phyloP scores from a whole-genome alignment of 2,888 invertebrate genomes.

The Bedellia somnulentella region DNA sequence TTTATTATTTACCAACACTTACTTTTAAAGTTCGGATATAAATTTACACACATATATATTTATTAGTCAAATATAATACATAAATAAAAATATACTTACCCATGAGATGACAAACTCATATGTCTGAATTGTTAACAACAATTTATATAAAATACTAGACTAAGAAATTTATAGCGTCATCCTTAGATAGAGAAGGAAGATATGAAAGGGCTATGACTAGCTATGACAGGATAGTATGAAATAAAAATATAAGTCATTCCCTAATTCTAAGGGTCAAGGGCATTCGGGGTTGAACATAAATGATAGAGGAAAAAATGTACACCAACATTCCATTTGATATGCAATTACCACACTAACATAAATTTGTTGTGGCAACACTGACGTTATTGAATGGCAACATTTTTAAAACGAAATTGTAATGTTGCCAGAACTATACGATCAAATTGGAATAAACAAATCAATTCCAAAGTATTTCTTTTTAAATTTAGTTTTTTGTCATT shows the following conservation, averaged over 20 bases:
- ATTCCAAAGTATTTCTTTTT: neutral
- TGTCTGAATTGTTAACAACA: no score
- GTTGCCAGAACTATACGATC: constrained; percentile 51
- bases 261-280: constrained; percentile 42
- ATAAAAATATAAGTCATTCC: constrained; percentile 43
- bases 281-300: constrained; percentile 59
- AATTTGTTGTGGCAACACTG: constrained; percentile 42
- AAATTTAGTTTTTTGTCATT: constrained; percentile 3
- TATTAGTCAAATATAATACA: no score
- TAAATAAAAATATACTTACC: no score
- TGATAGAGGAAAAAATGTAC: constrained; percentile 48
- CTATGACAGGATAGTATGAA: constrained; percentile 38
- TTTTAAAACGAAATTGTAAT: constrained; percentile 12
- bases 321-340: constrained; percentile 70
- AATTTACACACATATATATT: no score
- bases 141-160: no score
- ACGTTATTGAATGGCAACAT: neutral
- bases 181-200: constrained; percentile 41
- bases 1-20: no score
- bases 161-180: no score
- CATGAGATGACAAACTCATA: no score
- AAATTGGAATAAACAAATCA: constrained; percentile 55
- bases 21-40: no score
- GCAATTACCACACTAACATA: constrained; percentile 32
- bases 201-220: constrained; percentile 27